Percentiles rank a stretch among this genome's conserved stretches.
These are phyloP conservation scores for Cephus rjabovi DNA, from an alignment of 2,888 invertebrate species.

Conservation along the genomic window DNA sequence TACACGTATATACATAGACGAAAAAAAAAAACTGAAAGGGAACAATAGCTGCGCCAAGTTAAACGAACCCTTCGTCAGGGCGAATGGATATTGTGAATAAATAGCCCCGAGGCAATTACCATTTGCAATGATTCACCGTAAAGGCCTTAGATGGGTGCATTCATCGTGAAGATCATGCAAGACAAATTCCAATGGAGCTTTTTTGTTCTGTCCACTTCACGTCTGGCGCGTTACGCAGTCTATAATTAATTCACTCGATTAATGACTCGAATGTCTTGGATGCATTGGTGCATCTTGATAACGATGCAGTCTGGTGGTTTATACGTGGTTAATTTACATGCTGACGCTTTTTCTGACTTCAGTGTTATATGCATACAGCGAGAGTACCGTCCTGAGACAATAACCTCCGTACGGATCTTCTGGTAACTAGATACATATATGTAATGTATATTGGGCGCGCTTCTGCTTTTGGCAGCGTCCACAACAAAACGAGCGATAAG, in stretches of 20 bases:
- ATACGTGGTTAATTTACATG: background rate
- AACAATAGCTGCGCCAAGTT: background rate
- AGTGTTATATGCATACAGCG: background rate
- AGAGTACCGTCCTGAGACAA: background rate
- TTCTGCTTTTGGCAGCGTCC: slow-evolving; percentile 21
- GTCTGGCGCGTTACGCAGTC: background rate
- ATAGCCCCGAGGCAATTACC: background rate
- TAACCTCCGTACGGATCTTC: background rate
- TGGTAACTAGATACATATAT: background rate
- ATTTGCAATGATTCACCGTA: background rate
- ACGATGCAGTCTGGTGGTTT: background rate
- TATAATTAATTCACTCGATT: background rate
- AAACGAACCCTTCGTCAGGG: background rate
- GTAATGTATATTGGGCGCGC: background rate
- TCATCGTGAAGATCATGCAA: background rate
- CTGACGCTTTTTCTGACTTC: background rate
- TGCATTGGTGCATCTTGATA: background rate
- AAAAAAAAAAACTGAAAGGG: background rate
- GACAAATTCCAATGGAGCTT: background rate
- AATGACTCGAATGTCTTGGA: background rate
- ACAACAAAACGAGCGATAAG: slow-evolving; percentile 20
- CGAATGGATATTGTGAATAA: background rate
- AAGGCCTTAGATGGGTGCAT: background rate
- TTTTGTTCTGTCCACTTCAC: background rate
- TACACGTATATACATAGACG: background rate